phyloP scores from a whole-genome alignment of 2,888 invertebrate species.

The Schrankia costaestrigalis region DNA sequence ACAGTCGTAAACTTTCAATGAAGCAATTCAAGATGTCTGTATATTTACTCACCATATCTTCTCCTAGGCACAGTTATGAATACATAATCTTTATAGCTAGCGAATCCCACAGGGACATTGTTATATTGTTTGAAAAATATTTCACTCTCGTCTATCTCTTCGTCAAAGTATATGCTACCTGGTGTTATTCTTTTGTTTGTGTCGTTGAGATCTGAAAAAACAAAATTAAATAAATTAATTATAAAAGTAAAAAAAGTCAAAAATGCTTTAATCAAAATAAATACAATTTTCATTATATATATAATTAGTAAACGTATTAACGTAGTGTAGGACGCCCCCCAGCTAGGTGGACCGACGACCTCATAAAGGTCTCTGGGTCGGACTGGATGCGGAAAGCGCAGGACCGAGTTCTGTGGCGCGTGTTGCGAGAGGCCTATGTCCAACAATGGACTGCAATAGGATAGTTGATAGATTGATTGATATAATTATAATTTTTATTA shows the following conservation, averaged over 20 bases:
- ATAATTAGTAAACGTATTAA: no score
- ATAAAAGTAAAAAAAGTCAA: neutral
- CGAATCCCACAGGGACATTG: constrained; percentile 7
- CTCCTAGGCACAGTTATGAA: constrained; percentile 10
- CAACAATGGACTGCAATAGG: no score
- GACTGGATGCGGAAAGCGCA: no score
- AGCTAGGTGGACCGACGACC: no score
- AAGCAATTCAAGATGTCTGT: neutral
- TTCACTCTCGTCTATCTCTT: constrained; percentile 1
- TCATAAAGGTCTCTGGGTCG: no score
- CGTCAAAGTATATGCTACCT: constrained; percentile 4
- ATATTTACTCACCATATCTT: constrained; percentile 4
- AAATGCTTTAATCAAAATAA: no score
- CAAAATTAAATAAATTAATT: neutral
- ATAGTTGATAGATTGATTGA: no score
- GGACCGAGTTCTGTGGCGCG: no score
- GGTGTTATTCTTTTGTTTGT: neutral
- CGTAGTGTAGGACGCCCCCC: no score
- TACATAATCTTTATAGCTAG: neutral
- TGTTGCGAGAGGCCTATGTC: no score
- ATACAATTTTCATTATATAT: no score
- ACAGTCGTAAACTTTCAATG: neutral
- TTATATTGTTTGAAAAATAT: constrained; percentile 6
- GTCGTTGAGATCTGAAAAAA: constrained; percentile 3
- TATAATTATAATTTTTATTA: no score